These are phyloP conservation scores for Rhabdornis inornatus DNA, from an alignment of 2,113 vertebrate species.

Conservation along the genomic window DNA sequence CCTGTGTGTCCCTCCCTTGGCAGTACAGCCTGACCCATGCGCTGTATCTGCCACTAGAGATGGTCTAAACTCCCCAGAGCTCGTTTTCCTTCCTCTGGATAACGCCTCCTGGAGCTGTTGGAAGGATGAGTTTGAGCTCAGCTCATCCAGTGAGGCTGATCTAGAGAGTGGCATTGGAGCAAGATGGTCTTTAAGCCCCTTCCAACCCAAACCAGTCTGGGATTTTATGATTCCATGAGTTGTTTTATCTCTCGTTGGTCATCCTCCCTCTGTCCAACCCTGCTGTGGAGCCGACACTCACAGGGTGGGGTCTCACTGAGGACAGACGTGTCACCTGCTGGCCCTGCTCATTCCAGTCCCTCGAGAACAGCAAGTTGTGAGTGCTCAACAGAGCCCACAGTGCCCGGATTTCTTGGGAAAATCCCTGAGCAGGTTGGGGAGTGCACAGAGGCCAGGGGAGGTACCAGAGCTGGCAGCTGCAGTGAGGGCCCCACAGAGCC, in stretches of 20 bases:
- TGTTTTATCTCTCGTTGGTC: not conserved
- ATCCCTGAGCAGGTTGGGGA: not conserved
- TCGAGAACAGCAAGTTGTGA: not conserved
- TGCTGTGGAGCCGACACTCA: not conserved
- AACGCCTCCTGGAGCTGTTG: not conserved
- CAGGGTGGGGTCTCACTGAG: not conserved
- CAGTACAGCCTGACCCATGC: not conserved
- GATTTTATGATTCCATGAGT: not conserved
- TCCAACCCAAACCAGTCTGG: not conserved
- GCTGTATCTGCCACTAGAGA: fast-evolving
- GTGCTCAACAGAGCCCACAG: fast-evolving
- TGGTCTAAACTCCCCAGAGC: fast-evolving
- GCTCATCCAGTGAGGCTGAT: not conserved
- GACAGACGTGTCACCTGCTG: not conserved
- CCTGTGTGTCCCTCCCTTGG: not conserved
- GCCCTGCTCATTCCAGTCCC: not conserved
- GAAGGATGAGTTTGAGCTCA: not conserved
- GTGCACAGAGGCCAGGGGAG: not conserved
- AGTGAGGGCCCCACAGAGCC: not conserved
- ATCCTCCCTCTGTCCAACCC: not conserved
- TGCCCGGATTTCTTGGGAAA: not conserved
- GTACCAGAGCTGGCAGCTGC: not conserved
- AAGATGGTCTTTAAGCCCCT: not conserved
- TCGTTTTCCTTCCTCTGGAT: fast-evolving
- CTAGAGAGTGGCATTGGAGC: fast-evolving